Percentiles rank a stretch among this genome's conserved stretches.
Conservation (phyloP, 2,113 vertebrate genomes). For the Notothenia coriiceps region DNA sequence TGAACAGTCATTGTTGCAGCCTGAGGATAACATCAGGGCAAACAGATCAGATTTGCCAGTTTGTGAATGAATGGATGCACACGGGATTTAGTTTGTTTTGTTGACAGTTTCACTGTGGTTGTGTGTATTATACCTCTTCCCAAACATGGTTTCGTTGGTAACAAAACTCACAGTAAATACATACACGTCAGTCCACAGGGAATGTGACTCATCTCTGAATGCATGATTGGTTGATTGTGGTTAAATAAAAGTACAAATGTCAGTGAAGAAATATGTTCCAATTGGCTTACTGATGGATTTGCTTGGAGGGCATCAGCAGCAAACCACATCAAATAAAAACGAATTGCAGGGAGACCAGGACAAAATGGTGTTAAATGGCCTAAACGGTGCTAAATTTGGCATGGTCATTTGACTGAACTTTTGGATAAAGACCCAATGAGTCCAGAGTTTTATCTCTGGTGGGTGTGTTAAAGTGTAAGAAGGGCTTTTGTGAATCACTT, state of each 20-base stretch:
- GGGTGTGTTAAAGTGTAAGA: slow-evolving; percentile 19
- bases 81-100: slow-evolving; percentile 22
- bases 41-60: slow-evolving; percentile 46
- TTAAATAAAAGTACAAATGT: slow-evolving; percentile 66
- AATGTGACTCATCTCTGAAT: slow-evolving; percentile 41
- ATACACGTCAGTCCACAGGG: slow-evolving; percentile 23
- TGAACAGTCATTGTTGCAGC: slow-evolving; percentile 28
- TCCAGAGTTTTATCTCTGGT: neutral
- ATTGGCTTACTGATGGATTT: slow-evolving; percentile 63
- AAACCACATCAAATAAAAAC: slow-evolving; percentile 39
- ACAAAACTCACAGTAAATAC: slow-evolving; percentile 56
- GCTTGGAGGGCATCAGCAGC: slow-evolving; percentile 62
- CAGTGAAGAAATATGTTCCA: slow-evolving; percentile 47
- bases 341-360: slow-evolving; percentile 57
- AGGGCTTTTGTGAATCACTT: slow-evolving; percentile 23
- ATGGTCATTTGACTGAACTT: slow-evolving; percentile 50
- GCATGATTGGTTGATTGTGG: slow-evolving; percentile 49
- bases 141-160: slow-evolving; percentile 49
- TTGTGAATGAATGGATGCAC: slow-evolving; percentile 36
- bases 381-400: slow-evolving; percentile 54
- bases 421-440: slow-evolving; percentile 17
- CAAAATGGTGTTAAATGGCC: slow-evolving; percentile 56
- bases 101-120: slow-evolving; percentile 36
- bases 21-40: slow-evolving; percentile 37
- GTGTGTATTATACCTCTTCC: slow-evolving; percentile 15